A percentile compares a stretch with the other conserved stretches of the same genome.
Evolutionary conservation across 2,113 vertebrate species (phyloP).

Genomic region (Sylvia atricapilla): DNA sequence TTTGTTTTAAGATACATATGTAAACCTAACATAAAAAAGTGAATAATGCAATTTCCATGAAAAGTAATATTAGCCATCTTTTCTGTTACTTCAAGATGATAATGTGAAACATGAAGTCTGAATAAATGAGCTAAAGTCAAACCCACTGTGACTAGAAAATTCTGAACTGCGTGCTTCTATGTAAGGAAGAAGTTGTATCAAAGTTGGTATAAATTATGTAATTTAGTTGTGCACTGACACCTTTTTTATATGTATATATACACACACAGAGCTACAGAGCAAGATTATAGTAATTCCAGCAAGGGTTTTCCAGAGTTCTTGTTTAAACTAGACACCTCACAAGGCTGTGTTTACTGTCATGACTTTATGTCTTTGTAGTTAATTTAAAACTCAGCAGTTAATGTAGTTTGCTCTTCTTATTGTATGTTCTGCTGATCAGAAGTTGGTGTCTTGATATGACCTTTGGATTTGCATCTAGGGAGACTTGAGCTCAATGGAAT

Average conservation of each 20-base stretch:
- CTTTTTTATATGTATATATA: neutral
- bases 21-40: neutral
- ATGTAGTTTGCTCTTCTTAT: neutral
- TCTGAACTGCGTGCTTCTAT: neutral
- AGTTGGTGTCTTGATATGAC: neutral
- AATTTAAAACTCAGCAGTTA: neutral
- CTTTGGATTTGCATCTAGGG: neutral
- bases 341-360: neutral
- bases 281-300: neutral
- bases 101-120: neutral
- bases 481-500: neutral
- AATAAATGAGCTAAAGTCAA: neutral
- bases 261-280: neutral
- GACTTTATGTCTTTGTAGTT: neutral
- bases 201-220: neutral
- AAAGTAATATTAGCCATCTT: neutral
- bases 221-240: neutral
- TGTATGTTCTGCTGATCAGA: neutral
- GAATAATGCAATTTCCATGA: neutral
- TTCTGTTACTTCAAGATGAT: neutral
- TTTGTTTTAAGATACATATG: neutral
- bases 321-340: neutral
- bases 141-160: neutral
- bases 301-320: neutral
- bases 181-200: neutral